These are phyloP conservation scores for Episyrphus balteatus DNA, from an alignment of 1,140 invertebrate species.

Conservation along the genomic window DNA sequence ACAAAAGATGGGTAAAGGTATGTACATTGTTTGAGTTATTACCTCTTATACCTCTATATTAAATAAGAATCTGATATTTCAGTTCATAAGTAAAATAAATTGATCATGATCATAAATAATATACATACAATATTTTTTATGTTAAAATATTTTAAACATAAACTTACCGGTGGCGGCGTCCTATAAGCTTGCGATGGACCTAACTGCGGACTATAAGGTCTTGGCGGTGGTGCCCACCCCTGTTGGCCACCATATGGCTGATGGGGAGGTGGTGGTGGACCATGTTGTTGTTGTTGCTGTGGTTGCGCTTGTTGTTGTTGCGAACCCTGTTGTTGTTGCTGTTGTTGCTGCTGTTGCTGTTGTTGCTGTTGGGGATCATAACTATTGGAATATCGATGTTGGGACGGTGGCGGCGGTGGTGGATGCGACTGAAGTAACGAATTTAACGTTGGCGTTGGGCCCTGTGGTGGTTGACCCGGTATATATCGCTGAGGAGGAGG, in stretches of 20 bases:
- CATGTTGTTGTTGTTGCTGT: conserved; percentile 11
- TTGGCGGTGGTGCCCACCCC: conserved; percentile 32
- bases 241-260: conserved; percentile 30
- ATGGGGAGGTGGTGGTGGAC: conserved; percentile 37
- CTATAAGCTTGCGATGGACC: conserved; percentile 33
- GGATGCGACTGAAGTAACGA: conserved; percentile 75
- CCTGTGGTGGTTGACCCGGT: conserved; percentile 48
- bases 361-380: conserved; percentile 37
- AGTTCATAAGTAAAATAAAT: too few relatives aligned
- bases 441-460: conserved; percentile 83
- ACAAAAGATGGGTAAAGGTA: too few relatives aligned
- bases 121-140: too few relatives aligned
- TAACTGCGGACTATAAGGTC: conserved; percentile 33
- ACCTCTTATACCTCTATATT: too few relatives aligned
- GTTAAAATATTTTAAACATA: too few relatives aligned
- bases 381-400: conserved; percentile 35
- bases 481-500: conserved; percentile 34
- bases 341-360: conserved; percentile 25
- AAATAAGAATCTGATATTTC: too few relatives aligned
- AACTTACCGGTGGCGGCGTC: conserved; percentile 15
- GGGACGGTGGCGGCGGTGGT: conserved; percentile 41
- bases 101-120: too few relatives aligned
- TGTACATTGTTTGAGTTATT: too few relatives aligned
- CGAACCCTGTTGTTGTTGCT: conserved; percentile 27
- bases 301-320: conserved; percentile 25